Evolutionary conservation across 2,888 invertebrate genomes (phyloP), one percentile per base, ranked within the genome.

Genomic region (Heteropelma amictum): DNA sequence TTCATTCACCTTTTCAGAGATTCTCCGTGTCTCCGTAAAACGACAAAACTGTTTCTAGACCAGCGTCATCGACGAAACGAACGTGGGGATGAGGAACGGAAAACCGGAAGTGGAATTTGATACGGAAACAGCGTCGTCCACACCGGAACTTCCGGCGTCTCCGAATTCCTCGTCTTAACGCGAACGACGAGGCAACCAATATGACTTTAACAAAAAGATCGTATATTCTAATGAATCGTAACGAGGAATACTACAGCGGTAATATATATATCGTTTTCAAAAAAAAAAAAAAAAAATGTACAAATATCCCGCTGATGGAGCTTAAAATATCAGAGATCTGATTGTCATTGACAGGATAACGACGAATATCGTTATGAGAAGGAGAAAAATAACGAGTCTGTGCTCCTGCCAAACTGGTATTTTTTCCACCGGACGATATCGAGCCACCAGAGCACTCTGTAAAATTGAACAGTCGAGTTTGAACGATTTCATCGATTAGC

Each of bases 391-490:
- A 5, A 77, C 60, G 60, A 73, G 47, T 19, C 40, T 73, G 63
- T 53, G 79, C 72, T 73, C 79, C 65, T 80, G 79, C 79, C 85
- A 86, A 8, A 76, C 49, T n/a, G 77, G 72, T 19, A 82, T 72
- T 45, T 80, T 78, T 6, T 79, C 72, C 3, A 72, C 76, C 19
- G 85, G 82, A 72, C 85, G 81, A 51, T 85, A 87, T 12, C 83
- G 70, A 1, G 82, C 72, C 28, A 78, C 79, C 21, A 87, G 72
- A 30, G 84, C 80, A 17, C 79, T 80, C 86, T 86, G 80, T 67
- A 26, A 26, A 38, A 42, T 40, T 4, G 19, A 51, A 12, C 6
- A 40, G 33, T 30, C 6, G 7, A 14, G 12, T 1, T n/a, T 1
- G 1, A 3, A 17, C 28, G 1, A 19, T 19, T 17, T 30, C 1